Conservation (phyloP, 2,888 invertebrate species). For the Malacosoma neustria region DNA sequence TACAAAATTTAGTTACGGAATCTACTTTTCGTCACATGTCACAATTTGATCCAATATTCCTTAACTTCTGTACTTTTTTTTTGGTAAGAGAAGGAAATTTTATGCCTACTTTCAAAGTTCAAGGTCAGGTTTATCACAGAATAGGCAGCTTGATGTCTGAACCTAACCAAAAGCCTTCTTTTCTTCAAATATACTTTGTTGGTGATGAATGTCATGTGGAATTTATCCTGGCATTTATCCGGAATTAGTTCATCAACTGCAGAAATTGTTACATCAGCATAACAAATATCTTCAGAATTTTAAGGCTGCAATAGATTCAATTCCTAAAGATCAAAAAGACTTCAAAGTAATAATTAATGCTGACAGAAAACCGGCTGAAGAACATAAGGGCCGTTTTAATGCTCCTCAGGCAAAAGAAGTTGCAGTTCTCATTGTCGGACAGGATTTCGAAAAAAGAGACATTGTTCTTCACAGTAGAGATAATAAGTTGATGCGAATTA, state of each 20-base stretch:
- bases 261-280: too few relatives aligned
- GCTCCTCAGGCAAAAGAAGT: constrained; percentile 3
- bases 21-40: too few relatives aligned
- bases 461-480: constrained; percentile 3
- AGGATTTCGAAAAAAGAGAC: constrained; percentile 4
- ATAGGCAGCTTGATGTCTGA: constrained; percentile 15
- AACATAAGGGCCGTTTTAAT: constrained; percentile 3
- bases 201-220: constrained; percentile 1
- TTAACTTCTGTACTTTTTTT: too few relatives aligned
- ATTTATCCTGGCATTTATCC: not conserved
- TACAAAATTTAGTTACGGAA: too few relatives aligned
- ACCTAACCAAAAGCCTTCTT: constrained; percentile 14
- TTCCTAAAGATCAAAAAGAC: too few relatives aligned
- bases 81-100: constrained; percentile 10
- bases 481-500: constrained; percentile 2
- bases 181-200: constrained; percentile 25
- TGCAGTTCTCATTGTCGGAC: not conserved
- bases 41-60: too few relatives aligned
- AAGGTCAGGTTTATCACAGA: constrained; percentile 9
- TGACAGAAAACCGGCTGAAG: constrained; percentile 1
- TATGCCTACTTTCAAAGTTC: constrained; percentile 16
- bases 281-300: too few relatives aligned
- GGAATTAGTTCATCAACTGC: not conserved
- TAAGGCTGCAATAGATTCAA: too few relatives aligned
- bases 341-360: constrained; percentile 5